Conservation (phyloP, 1,140 invertebrate genomes). For the Arion vulgaris region DNA sequence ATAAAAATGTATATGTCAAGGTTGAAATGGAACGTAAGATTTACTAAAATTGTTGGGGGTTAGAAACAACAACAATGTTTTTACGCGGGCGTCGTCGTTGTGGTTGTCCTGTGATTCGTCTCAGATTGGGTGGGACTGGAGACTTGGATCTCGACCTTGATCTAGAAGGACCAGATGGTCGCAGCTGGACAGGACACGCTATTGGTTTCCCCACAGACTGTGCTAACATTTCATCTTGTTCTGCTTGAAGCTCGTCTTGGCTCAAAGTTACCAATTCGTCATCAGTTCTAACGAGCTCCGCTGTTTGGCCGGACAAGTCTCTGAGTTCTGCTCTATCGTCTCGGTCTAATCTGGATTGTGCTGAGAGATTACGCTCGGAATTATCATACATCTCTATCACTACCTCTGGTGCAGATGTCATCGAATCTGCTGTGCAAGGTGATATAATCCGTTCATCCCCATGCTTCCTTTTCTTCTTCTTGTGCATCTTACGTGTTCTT, state of each 20-base stretch:
- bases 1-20: too few relatives aligned
- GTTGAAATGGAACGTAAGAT: not conserved
- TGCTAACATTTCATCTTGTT: not conserved
- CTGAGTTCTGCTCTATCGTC: not conserved
- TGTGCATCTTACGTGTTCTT: not conserved
- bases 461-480: constrained; percentile 17
- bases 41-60: constrained; percentile 20
- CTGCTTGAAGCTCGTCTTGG: not conserved
- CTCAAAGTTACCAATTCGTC: not conserved
- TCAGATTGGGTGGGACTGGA: constrained; percentile 19
- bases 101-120: constrained; percentile 23
- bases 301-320: not conserved
- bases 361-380: not conserved
- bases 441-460: not conserved
- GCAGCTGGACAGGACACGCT: not conserved
- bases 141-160: constrained; percentile 20
- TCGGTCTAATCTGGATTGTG: not conserved
- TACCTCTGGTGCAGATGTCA: not conserved
- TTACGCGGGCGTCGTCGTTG: not conserved
- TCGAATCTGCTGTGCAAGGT: not conserved
- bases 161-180: not conserved
- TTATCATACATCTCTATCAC: not conserved
- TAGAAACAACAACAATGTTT: constrained; percentile 24
- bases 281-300: too few relatives aligned
- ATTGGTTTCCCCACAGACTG: not conserved